A percentile compares a stretch with the other conserved stretches of the same genome.
Conservation (phyloP, 2,113 vertebrate genomes). For the Myotis yumanensis region DNA sequence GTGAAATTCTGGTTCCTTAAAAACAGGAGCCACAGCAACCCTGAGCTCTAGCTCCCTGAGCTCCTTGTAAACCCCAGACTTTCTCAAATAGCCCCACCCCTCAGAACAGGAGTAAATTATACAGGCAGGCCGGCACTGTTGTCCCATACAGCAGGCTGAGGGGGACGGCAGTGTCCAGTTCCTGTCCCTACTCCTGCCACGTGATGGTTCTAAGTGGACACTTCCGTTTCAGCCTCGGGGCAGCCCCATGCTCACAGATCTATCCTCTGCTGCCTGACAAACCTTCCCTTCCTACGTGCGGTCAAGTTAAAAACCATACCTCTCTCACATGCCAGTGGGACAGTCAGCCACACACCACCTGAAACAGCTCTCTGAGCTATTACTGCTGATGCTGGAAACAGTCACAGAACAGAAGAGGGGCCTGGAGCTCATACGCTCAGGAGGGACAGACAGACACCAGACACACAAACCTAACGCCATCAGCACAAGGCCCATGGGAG, state of each 20-base stretch:
- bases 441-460: not conserved
- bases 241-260: not conserved
- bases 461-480: not conserved
- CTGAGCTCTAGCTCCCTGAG: too few relatives aligned
- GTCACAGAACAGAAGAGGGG: not conserved
- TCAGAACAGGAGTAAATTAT: too few relatives aligned
- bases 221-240: not conserved
- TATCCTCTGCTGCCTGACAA: not conserved
- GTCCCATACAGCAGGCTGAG: not conserved
- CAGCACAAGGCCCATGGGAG: rapidly evolving
- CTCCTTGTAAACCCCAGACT: not conserved
- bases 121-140: not conserved
- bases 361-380: rapidly evolving
- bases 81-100: not conserved
- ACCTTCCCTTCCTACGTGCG: not conserved
- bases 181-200: too few relatives aligned
- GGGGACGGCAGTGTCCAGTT: not conserved
- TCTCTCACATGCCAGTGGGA: not conserved
- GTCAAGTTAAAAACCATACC: not conserved
- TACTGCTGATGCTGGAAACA: rapidly evolving
- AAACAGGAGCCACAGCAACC: too few relatives aligned
- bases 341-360: too few relatives aligned
- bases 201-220: not conserved
- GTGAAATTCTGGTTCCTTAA: not conserved
- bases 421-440: not conserved